Evolutionary conservation across 2,113 vertebrate species (phyloP).

Genomic region (Mustela lutreola): DNA sequence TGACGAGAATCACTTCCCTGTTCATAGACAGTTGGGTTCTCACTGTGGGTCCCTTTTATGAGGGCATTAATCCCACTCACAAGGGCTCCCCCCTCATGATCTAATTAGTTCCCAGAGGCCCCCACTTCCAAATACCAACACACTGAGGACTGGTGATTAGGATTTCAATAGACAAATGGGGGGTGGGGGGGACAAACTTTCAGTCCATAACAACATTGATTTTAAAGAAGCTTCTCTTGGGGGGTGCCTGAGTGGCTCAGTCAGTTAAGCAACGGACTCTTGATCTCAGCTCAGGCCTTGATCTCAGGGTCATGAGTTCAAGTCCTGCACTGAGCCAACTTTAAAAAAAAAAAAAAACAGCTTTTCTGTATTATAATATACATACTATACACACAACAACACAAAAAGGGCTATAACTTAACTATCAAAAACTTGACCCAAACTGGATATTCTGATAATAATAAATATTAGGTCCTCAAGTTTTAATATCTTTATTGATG

Average conservation of each 20-base stretch:
- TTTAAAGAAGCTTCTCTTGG: neutral
- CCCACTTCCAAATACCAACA: neutral
- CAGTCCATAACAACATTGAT: neutral
- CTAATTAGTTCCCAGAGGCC: neutral
- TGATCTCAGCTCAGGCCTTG: neutral
- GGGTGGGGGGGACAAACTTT: no score
- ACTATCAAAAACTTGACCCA: neutral
- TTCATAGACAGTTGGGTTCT: neutral
- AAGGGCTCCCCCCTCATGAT: neutral
- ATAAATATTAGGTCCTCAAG: neutral
- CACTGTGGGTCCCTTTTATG: neutral
- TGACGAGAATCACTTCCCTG: neutral
- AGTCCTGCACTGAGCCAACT: neutral
- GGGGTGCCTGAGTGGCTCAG: neutral
- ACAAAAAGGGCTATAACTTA: neutral
- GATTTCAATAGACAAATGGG: neutral
- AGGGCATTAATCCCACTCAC: neutral
- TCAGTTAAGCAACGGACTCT: neutral
- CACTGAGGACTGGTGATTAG: neutral
- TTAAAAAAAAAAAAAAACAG: neutral
- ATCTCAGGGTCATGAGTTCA: neutral
- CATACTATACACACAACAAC: neutral
- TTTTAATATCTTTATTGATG: slow-evolving; percentile 6
- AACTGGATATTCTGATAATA: neutral
- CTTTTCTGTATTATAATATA: neutral